Base-by-base conservation (phyloP, 2,797 vertebrate species). In the Limnodromus scolopaceus region DNA sequence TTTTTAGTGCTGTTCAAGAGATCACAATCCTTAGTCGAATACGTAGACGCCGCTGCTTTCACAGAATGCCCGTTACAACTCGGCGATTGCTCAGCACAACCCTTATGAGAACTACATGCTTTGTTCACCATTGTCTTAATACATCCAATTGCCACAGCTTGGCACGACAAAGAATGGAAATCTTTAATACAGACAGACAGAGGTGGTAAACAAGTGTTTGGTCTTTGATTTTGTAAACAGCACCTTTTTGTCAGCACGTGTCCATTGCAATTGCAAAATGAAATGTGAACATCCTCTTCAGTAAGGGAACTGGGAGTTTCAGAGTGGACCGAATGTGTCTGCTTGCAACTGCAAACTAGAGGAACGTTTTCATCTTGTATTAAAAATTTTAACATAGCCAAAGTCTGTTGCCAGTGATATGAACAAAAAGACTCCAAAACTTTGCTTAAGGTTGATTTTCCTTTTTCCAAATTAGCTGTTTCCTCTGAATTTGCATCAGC, bases 361-460 rank as follows among this genome's bases (percentile, higher is more conserved):
- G 97, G 95, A 90, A 97, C 71, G 92, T 96, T 94, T 94, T 98
- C 97, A 96, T 99, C 98, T 98, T 99, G 98, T 80, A 98, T 98
- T 93, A 99, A 98, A 97, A 98, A 98, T 98, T 98, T 99, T 96
- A 99, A 98, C 97, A 99, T 99, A 97, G 98, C 98, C 98, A 98
- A 98, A 96, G 99, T 98, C 97, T 99, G 98, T 93, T 98, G 98
- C 97, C 97, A 98, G 98, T 99, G 99, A 97, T 98, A 98, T 83
- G 97, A 98, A 97, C 99, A 99, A 96, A 99, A 98, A 71, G 98
- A 98, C 95, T 98, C 97, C 95, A 99, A 98, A 98, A 99, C 98
- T 96, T 98, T 98, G 97, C 97, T 98, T 98, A 99, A 98, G 96
- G 98, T 96, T 94, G 97, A 98, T 97, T 97, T 98, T 98, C 92